Evolutionary conservation across 2,888 invertebrate species (phyloP).

Genomic region (Melipona beecheii): DNA sequence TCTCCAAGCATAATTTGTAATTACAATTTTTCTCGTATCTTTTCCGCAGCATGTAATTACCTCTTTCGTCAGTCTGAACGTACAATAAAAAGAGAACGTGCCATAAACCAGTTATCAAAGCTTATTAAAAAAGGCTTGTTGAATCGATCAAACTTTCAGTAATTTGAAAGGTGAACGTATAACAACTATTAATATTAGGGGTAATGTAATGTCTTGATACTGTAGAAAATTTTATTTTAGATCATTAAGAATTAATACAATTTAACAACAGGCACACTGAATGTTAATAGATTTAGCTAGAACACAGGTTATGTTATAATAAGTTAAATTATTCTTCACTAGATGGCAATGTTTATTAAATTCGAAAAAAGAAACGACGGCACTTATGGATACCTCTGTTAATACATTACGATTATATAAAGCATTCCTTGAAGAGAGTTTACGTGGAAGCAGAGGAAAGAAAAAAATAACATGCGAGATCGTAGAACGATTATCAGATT

Average conservation of each 20-base stretch:
- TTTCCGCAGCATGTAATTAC: neutral
- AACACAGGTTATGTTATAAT: too few species aligned
- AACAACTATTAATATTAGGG: neutral
- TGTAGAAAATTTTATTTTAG: too few species aligned
- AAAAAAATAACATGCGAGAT: slow-evolving; percentile 11
- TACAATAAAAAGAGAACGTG: neutral
- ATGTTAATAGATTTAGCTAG: too few species aligned
- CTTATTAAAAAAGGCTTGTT: neutral
- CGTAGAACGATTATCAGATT: slow-evolving; percentile 75
- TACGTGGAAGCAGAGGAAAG: neutral
- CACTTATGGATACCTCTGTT: too few species aligned
- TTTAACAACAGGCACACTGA: too few species aligned
- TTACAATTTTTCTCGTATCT: neutral
- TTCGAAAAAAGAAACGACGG: too few species aligned
- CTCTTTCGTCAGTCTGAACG: neutral
- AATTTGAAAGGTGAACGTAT: neutral
- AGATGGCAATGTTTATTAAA: too few species aligned
- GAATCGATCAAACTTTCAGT: slow-evolving; percentile 2
- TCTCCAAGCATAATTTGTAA: neutral
- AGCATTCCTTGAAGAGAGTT: neutral
- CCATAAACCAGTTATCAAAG: neutral
- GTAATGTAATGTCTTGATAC: too few species aligned
- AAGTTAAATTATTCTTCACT: too few species aligned
- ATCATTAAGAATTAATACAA: too few species aligned
- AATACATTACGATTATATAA: neutral